Evolutionary conservation across 2,888 invertebrate species (phyloP), one percentile per base, ranked within the genome.

Genomic region (Chloromyia formosa): DNA sequence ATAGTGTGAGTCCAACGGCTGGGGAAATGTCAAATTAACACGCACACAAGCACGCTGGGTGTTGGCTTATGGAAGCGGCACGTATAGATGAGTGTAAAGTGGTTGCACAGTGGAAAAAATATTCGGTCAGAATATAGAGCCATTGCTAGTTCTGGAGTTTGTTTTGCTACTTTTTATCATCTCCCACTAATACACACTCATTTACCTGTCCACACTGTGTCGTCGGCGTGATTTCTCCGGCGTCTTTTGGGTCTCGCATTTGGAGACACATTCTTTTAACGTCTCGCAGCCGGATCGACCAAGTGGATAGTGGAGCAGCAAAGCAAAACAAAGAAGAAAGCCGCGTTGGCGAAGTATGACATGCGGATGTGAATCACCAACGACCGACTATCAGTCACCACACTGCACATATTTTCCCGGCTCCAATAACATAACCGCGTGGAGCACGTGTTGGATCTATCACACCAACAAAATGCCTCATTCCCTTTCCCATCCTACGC

Each of bases 361-460:
- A 61, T 49, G 49, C 23, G 22, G 49, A 45, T 40, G n/a, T 66
- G 66, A 66, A 49, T 66, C 66, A 45, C 66, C 49, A 35, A 16
- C 66, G 22, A 14, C 20, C 23, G 14, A 20, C 27, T 35, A 18
- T 64, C 42, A 64, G 20, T 64, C 64, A 42, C 64, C 23, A 35
- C 10, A 45, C 66, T 45, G 66, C 18, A 10, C 16, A 49, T 49
- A 49, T 49, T n/a, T 9, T 22, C 18, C 10, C 62, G 5, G 18
- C 5, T 22, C 66, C 10, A 4, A n/a, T n/a, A n/a, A n/a, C n/a
- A n/a, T n/a, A n/a, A 22, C 22, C 23, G 22, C 66, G 22, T 49
- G 20, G 1, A 66, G 35, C 66, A 66, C 66, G 66, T 66, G 66
- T 45, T 66, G n/a, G 49, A 12, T 7, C 27, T 7, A 35, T 7